Conservation (phyloP, 2,797 vertebrate genomes). For the Pitangus sulphuratus region DNA sequence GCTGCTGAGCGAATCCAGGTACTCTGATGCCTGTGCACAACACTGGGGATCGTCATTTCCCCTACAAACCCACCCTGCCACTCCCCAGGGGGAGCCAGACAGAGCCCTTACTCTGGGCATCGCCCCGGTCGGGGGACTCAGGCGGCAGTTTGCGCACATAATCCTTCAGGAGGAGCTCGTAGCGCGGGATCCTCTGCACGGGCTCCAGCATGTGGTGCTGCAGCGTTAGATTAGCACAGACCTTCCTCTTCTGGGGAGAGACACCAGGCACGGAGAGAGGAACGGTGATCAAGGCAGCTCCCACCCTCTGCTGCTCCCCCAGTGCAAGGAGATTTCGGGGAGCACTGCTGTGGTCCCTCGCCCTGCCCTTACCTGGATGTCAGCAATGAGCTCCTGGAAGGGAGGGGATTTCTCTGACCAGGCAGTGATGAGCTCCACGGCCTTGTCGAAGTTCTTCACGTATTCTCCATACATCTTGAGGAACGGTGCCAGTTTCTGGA, state of each 20-base stretch:
- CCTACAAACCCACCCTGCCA: background rate
- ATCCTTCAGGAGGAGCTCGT: conserved; percentile 87
- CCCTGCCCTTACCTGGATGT: conserved; percentile 80
- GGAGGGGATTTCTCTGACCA: conserved; percentile 84
- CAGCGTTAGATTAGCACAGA: conserved; percentile 79
- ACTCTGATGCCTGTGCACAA: background rate
- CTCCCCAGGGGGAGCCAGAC: background rate
- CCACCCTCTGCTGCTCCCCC: background rate
- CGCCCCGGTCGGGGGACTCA: conserved; percentile 73
- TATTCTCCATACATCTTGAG: conserved; percentile 92
- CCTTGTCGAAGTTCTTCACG: conserved; percentile 86
- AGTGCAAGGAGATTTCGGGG: background rate
- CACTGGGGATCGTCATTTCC: background rate
- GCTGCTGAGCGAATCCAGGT: background rate
- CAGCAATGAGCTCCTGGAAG: conserved; percentile 83
- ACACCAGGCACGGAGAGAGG: background rate
- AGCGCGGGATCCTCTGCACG: conserved; percentile 88
- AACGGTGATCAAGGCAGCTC: background rate
- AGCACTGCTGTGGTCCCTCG: fast-evolving
- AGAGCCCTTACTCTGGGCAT: conserved; percentile 77
- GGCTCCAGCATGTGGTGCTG: conserved; percentile 82
- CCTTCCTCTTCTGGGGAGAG: conserved; percentile 72
- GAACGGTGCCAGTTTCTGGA: conserved; percentile 88
- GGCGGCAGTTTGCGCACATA: conserved; percentile 84
- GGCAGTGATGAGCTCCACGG: conserved; percentile 82